These are phyloP conservation scores for Mastomys natalensis DNA, from an alignment of 2,113 vertebrate species.

Conservation along the genomic window DNA sequence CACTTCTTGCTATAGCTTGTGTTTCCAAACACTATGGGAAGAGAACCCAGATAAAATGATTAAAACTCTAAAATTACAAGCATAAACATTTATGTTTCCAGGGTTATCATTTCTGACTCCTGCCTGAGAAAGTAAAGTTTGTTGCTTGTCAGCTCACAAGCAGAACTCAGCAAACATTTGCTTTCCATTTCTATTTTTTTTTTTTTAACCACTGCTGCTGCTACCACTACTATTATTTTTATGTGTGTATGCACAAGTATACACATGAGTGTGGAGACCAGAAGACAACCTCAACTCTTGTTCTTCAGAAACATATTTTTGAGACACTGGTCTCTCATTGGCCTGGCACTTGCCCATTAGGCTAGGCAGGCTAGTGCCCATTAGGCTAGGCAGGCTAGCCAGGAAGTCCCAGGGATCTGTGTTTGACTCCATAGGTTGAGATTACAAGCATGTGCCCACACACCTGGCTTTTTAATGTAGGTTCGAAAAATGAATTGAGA, in stretches of 20 bases:
- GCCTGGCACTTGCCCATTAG: not conserved
- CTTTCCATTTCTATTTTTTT: not conserved
- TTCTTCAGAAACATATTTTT: not conserved
- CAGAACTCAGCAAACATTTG: not conserved
- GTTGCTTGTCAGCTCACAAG: not conserved
- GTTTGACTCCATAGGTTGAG: no score
- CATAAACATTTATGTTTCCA: not conserved
- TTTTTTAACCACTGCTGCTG: not conserved
- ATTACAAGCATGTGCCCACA: no score
- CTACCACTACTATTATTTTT: not conserved
- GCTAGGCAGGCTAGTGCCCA: not conserved
- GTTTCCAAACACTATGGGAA: conserved; percentile 12
- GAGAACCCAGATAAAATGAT: not conserved
- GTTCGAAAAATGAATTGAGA: not conserved
- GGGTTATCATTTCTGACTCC: not conserved
- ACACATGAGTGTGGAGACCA: not conserved
- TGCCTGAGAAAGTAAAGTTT: not conserved
- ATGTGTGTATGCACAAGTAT: not conserved
- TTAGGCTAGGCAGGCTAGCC: not conserved
- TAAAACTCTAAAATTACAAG: conserved; percentile 1
- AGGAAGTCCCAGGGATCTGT: not conserved
- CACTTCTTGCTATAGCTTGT: not conserved
- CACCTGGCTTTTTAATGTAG: not conserved
- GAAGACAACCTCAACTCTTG: not conserved
- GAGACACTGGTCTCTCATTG: no score